Evolutionary conservation across 2,888 invertebrate species (phyloP), one percentile per base, ranked within the genome.

Genomic region (Drosophila melanosoma): DNA sequence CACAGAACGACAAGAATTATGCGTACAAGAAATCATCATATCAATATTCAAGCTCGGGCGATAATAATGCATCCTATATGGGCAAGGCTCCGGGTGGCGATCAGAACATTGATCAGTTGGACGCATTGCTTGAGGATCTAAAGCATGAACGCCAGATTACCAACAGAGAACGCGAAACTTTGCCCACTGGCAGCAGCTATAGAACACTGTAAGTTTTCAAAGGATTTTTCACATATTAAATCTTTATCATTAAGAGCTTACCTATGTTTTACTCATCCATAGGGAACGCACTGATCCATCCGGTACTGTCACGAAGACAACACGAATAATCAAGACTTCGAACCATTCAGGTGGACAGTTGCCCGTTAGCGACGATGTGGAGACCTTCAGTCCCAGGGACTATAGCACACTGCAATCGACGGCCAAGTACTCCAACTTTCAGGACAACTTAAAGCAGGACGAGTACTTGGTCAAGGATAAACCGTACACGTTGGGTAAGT

Each of bases 101-200:
- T 81, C 94, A 96, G 88, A 96, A 96, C 89, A 96, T 96, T 54
- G 96, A 96, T 84, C 96, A 96, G 91, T 92, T 97, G 89, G 96
- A 97, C 91, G 95, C 96, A 0, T 93, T 97, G 57, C 94, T 97
- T 62, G 96, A 96, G 81, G 96, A 97, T 91, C 93, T 97, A 83
- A 96, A 96, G 82, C 89, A 92, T 64, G 93, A 93, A 74, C 91
- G 93, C 8, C 90, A 93, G 66, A 85, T 90, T 38, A 92, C 92
- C 29, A 90, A 49, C 69, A 81, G 81, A 57, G 89, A 87, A 3
- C 89, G 90, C 1, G 87, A 87, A 12, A 62, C 68, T 1, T 48
- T 87, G 61, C 89, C 90, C 32, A 76, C 65, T 15, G 90, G 85
- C 35, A 87, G 69, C 1, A 89, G 82, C 69, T 92, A 92, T 76